Base-by-base conservation (phyloP, 2,113 vertebrate species). In the Kryptolebias marmoratus region DNA sequence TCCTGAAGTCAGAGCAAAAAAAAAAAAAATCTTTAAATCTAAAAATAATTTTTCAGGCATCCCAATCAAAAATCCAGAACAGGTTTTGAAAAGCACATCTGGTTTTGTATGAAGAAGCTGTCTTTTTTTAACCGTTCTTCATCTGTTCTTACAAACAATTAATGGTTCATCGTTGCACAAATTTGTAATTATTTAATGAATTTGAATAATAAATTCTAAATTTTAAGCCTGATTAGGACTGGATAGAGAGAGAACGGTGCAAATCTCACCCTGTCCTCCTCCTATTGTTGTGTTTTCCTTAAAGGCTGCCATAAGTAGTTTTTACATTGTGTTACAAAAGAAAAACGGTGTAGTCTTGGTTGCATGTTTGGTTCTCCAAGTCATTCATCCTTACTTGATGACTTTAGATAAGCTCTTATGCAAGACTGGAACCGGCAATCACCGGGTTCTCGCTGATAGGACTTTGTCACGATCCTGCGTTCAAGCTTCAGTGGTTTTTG, bases 61-160 rank as follows among this genome's bases (percentile, higher is more conserved):
- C 59, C 68, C 45, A 59, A 56, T 58, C 65, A 77, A 79, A 57
- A 80, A 64, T 73, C 82, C 48, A 84, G 57, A 86, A 79, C 73
- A 83, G 79, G 82, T 76, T 91, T 88, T 78, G 66, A 85, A 84
- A 92, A 91, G 91, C 91, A 92, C 91, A 91, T n/a, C 71, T 68
- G 73, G 59, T 79, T 85, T 88, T 81, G 49, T 87, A 84, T 11
- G 58, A 69, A 69, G 54, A 50, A 79, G 48, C 13, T 64, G 65
- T 81, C 82, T 71, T 52, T 44, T 55, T 47, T 32, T 8, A 61
- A 71, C 57, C 62, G 4, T 30, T 65, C 10, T 31, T 31, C 49
- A 61, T 57, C 45, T 45, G 52, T 9, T 32, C 50, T 16, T 27
- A 4, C 57, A 13, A 55, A 9, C 42, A 32, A 11, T 65, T 11